phyloP scores from a whole-genome alignment of 1,140 invertebrate species.

The Drosophila auraria region DNA sequence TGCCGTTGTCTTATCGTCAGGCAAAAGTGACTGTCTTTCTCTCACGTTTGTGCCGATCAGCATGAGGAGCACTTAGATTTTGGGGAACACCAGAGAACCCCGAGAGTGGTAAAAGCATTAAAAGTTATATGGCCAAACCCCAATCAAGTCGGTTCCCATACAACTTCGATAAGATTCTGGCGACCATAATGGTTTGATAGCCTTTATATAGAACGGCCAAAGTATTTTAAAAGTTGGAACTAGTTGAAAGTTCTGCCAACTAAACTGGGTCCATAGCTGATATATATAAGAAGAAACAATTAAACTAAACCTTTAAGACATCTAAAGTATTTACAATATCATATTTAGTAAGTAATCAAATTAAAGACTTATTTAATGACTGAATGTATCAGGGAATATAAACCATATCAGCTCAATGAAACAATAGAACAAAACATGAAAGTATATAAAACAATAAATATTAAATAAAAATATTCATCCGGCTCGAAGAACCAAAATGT shows the following conservation, averaged over 20 bases:
- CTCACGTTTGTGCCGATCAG: slow-evolving; percentile 23
- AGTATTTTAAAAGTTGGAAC: slow-evolving; percentile 12
- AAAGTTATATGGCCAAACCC: slow-evolving; percentile 19
- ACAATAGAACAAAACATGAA: too few relatives aligned
- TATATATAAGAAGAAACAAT: neutral
- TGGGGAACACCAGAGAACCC: slow-evolving; percentile 23
- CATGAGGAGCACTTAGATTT: slow-evolving; percentile 17
- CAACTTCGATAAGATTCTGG: slow-evolving; percentile 25
- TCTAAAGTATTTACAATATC: neutral
- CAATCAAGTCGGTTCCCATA: slow-evolving; percentile 28
- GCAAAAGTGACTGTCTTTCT: slow-evolving; percentile 12
- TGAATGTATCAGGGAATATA: neutral
- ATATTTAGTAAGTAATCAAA: neutral
- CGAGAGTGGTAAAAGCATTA: neutral
- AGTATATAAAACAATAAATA: neutral
- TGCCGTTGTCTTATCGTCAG: slow-evolving; percentile 17
- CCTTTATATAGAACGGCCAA: slow-evolving; percentile 15
- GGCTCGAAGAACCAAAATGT: too few relatives aligned
- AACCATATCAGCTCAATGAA: too few relatives aligned
- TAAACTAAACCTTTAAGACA: neutral
- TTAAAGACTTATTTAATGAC: neutral
- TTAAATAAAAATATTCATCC: neutral
- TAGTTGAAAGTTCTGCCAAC: neutral
- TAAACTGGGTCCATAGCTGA: neutral
- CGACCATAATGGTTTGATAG: slow-evolving; percentile 20